phyloP scores from a whole-genome alignment of 2,888 invertebrate genomes.

The Cacoxenus indagator region DNA sequence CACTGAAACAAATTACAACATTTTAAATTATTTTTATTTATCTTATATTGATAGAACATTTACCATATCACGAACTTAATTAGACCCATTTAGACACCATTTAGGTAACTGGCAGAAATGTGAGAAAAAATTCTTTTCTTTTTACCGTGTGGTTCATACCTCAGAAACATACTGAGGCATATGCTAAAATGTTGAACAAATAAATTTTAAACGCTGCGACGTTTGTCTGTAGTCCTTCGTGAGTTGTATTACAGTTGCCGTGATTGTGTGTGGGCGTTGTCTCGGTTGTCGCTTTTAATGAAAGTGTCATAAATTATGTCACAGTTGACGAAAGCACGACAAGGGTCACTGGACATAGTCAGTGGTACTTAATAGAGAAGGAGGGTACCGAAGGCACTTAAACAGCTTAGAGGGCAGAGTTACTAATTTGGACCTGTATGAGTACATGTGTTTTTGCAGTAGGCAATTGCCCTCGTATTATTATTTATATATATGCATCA shows the following conservation, averaged over 20 bases:
- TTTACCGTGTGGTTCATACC: background rate
- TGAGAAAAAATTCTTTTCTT: background rate
- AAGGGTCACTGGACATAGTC: background rate
- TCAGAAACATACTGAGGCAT: background rate
- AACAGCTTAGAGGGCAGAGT: no score
- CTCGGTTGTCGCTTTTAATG: constrained; percentile 66
- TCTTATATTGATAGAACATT: background rate
- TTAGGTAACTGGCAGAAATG: no score
- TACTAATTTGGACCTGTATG: no score
- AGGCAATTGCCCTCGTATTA: no score
- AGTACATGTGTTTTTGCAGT: no score
- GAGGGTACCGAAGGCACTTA: background rate
- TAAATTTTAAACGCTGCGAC: constrained; percentile 45
- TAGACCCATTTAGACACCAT: background rate
- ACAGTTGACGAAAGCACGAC: constrained; percentile 64
- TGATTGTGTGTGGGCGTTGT: constrained; percentile 61
- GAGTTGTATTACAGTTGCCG: constrained; percentile 37
- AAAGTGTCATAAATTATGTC: constrained; percentile 69
- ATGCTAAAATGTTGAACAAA: constrained; percentile 39
- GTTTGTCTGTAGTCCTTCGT: constrained; percentile 24
- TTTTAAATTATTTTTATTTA: background rate
- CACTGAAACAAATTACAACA: background rate
- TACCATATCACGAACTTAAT: background rate
- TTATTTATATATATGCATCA: no score
- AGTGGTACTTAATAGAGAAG: background rate